Evolutionary conservation across 2,113 vertebrate genomes (phyloP).

Genomic region (Gobio gobio): DNA sequence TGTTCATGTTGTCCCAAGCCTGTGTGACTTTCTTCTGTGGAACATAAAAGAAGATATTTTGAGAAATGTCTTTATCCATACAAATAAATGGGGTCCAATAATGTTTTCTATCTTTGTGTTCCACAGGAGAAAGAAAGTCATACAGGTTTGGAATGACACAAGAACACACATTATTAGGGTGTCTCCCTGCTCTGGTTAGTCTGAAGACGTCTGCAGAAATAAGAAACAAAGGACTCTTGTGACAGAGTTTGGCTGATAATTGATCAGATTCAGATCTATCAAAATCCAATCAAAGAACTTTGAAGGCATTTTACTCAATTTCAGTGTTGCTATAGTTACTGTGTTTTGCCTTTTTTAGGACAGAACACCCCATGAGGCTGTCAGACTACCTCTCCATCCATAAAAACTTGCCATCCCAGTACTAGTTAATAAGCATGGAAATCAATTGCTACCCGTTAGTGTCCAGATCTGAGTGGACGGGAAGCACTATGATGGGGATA

Average conservation of each 20-base stretch:
- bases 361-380: neutral
- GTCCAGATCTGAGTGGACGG: neutral
- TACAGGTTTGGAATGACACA: neutral
- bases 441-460: neutral
- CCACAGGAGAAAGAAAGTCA: neutral
- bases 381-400: slow-evolving; percentile 3
- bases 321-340: slow-evolving; percentile 1
- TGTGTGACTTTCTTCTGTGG: neutral
- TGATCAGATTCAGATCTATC: neutral
- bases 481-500: neutral
- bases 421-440: neutral
- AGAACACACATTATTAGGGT: too few species aligned
- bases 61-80: neutral
- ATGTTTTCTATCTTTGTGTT: neutral
- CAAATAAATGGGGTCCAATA: neutral
- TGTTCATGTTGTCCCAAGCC: neutral
- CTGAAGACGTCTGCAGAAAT: neutral
- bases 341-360: neutral
- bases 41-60: neutral
- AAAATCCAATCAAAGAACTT: slow-evolving; percentile 14
- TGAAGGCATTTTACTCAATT: neutral
- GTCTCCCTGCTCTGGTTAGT: neutral
- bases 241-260: neutral
- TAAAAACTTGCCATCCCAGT: neutral
- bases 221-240: neutral